Conservation (phyloP, 2,888 invertebrate genomes). For the Coenonympha glycerion region DNA sequence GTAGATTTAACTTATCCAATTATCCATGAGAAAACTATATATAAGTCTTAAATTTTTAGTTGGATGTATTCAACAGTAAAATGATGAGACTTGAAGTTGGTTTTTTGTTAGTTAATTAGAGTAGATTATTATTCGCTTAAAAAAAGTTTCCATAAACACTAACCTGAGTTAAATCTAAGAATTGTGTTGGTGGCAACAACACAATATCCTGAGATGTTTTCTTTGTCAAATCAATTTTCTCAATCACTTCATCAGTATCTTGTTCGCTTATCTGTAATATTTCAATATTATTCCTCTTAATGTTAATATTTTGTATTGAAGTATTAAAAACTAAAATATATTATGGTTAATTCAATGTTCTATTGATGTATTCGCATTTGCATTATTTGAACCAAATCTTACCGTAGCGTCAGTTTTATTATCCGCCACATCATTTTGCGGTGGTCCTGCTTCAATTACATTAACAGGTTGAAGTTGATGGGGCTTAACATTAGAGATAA, state of each 20-base stretch:
- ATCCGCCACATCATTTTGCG: background rate
- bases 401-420: conserved; percentile 13
- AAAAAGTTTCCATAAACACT: background rate
- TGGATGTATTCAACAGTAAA: too few relatives aligned
- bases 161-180: conserved; percentile 46
- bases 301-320: background rate
- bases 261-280: background rate
- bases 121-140: too few relatives aligned
- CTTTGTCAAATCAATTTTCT: conserved; percentile 42
- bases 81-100: too few relatives aligned
- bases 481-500: conserved; percentile 47
- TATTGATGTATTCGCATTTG: too few relatives aligned
- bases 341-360: too few relatives aligned
- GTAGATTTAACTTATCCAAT: too few relatives aligned
- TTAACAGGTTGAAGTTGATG: conserved; percentile 42
- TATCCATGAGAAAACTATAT: too few relatives aligned
- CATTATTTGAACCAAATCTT: background rate
- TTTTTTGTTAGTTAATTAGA: too few relatives aligned
- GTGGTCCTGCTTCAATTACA: conserved; percentile 32
- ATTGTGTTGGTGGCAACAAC: conserved; percentile 53
- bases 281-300: background rate
- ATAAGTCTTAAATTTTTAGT: too few relatives aligned
- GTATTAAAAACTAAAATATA: background rate
- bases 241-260: conserved; percentile 33
- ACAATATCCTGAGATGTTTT: conserved; percentile 36